Conservation (phyloP, 2,797 vertebrate genomes). For the Danio tinwini region DNA sequence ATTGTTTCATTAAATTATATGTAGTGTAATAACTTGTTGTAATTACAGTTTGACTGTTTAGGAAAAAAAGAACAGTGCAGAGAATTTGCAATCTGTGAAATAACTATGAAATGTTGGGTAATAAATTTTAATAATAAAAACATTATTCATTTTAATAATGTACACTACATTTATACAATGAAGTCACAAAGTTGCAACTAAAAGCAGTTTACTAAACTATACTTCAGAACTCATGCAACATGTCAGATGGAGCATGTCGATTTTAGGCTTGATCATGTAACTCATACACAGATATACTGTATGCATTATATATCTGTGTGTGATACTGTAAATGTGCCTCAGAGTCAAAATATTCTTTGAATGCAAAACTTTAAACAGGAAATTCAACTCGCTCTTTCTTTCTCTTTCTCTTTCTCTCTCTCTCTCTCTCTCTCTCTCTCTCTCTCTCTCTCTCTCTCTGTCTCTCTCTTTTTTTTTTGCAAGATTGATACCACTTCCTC, state of each 20-base stretch:
- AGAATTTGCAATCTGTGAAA: not conserved
- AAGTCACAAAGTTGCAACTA: too few species aligned
- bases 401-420: constrained; percentile 66
- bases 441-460: constrained; percentile 61
- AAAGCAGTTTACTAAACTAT: not conserved
- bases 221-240: not conserved
- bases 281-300: too few species aligned
- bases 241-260: not conserved
- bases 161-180: too few species aligned
- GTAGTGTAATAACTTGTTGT: too few species aligned
- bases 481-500: constrained; percentile 88
- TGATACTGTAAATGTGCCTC: constrained; percentile 36
- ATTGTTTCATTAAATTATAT: too few species aligned
- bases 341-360: constrained; percentile 68
- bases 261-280: not conserved
- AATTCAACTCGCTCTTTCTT: constrained; percentile 65
- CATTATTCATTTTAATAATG: too few species aligned
- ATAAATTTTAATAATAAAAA: not conserved
- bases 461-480: constrained; percentile 68
- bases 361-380: constrained; percentile 84
- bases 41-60: too few species aligned
- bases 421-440: constrained; percentile 58
- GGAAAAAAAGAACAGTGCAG: too few species aligned
- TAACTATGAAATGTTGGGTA: not conserved
- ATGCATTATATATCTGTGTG: too few species aligned